Evolutionary conservation across 1,140 invertebrate genomes (phyloP), one percentile per base, ranked within the genome.

Genomic region (Drosophila varians): DNA sequence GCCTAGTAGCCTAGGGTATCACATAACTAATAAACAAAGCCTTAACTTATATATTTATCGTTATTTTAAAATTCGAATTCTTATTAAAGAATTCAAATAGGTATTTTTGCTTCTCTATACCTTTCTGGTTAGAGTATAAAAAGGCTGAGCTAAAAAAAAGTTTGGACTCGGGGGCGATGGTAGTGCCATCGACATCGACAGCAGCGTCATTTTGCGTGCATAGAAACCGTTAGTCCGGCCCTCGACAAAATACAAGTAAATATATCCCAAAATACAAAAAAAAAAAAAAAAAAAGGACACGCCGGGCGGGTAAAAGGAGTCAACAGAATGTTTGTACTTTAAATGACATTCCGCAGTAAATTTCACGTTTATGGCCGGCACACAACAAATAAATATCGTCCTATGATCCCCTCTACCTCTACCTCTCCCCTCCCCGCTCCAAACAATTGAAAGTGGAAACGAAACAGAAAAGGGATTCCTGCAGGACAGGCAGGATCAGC

Each of bases 291-390:
- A 36, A 26, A 21, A 48, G 46, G 36, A 54, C 34, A 65, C 42
- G 9, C 0, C 0, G 14, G 23, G 8, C 31, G 18, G 11, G 28
- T 11, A 11, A 31, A 11, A n/a, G 72, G 38, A 45, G 36, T 46
- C 40, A 66, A 57, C 42, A 74, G 64, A 73, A 70, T 69, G 74
- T 79, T 89, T 84, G 75, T 72, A 88, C 78, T 89, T 80, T 77
- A 89, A 89, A 89, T 84, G 86, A 84, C 84, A 89, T 89, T 89
- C 84, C 74, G 77, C 74, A 77, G 84, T 89, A 84, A 89, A 89
- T 89, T 89, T 89, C 66, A 84, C 84, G 78, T 89, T 89, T 89
- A 89, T 89, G 76, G 84, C 84, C 80, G 73, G 70, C 84, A 89
- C 79, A 89, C 73, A 89, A 66, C 69, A 72, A 79, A 89, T 89